phyloP scores from a whole-genome alignment of 2,113 vertebrate genomes.

The Amazona vittata region DNA sequence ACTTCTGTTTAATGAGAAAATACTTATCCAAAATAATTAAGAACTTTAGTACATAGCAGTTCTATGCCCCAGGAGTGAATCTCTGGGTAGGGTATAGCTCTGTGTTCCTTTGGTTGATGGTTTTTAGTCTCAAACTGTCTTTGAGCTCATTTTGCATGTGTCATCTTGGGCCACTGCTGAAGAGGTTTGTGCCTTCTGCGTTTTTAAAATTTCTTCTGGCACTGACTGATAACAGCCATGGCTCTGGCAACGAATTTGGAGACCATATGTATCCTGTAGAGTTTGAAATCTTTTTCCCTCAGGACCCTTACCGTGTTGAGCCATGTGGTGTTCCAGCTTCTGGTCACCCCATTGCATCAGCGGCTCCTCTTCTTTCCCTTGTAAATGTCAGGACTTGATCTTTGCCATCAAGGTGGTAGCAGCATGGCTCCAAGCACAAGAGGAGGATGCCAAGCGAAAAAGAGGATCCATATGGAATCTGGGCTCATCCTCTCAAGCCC shows the following conservation, averaged over 20 bases:
- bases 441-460: not conserved
- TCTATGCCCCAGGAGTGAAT: not conserved
- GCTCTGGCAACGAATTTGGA: not conserved
- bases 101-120: not conserved
- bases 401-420: not conserved
- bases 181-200: not conserved
- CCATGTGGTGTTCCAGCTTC: not conserved
- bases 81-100: not conserved
- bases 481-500: not conserved
- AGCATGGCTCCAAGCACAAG: not conserved
- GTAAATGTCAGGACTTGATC: not conserved
- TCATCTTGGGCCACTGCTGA: not conserved
- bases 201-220: not conserved
- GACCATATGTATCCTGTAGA: not conserved
- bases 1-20: not conserved
- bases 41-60: not conserved
- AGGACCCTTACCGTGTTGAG: not conserved
- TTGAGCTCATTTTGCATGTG: not conserved
- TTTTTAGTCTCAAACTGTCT: not conserved
- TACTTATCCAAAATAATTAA: not conserved
- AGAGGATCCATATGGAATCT: not conserved
- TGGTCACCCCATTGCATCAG: not conserved
- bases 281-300: not conserved
- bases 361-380: rapidly evolving
- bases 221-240: not conserved